A percentile compares a stretch with the other conserved stretches of the same genome.
These are phyloP conservation scores for Stegophylla sp. DNA, from an alignment of 2,888 invertebrate genomes.

Conservation along the genomic window DNA sequence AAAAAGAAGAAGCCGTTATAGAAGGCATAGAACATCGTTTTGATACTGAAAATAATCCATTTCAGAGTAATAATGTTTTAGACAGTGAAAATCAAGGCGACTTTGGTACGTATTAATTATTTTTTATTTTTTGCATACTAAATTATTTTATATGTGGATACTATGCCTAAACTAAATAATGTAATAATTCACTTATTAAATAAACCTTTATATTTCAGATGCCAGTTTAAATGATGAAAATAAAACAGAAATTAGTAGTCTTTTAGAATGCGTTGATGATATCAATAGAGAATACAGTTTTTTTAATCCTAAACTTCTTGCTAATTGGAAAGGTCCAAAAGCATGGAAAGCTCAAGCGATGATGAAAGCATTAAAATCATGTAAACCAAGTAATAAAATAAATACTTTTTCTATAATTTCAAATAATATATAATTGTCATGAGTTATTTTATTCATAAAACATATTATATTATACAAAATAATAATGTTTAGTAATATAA, in stretches of 20 bases:
- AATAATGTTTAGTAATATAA: too few relatives aligned
- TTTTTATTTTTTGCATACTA: neutral
- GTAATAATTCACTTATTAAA: too few relatives aligned
- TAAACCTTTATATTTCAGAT: neutral
- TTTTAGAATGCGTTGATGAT: constrained; percentile 24
- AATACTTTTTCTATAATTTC: too few relatives aligned
- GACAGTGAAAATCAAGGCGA: neutral
- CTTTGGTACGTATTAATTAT: neutral
- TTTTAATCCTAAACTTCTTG: constrained; percentile 37
- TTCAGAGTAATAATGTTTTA: neutral
- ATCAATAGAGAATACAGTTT: constrained; percentile 24
- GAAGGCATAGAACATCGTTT: neutral
- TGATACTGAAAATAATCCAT: neutral
- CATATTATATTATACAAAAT: too few relatives aligned
- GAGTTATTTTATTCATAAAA: too few relatives aligned
- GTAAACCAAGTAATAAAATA: constrained; percentile 1
- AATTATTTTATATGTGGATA: too few relatives aligned
- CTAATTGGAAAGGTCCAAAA: constrained; percentile 42
- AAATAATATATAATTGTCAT: neutral
- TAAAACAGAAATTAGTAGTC: neutral
- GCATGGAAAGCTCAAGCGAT: constrained; percentile 40
- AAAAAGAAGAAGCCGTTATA: neutral
- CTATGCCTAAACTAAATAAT: too few relatives aligned
- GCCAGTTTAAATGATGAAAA: neutral
- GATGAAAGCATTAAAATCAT: neutral